Percentiles rank a stretch among this genome's conserved stretches.
Conservation (phyloP, 2,888 invertebrate species). For the Drosophila cracens region DNA sequence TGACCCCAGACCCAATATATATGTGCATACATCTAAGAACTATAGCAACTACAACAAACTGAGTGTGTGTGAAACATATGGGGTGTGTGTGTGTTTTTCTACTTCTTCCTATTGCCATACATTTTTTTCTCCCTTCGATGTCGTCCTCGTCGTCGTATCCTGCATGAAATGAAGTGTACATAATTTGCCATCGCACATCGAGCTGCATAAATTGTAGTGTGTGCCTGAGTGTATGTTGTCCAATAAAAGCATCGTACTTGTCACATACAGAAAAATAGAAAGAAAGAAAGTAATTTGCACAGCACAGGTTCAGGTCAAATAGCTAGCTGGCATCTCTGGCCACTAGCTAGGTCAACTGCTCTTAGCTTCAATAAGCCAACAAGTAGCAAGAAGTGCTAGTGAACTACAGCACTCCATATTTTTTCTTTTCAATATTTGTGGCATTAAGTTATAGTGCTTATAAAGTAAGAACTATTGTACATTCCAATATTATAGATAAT, state of each 20-base stretch:
- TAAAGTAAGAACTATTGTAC: not conserved
- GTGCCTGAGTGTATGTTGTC: conserved; percentile 30
- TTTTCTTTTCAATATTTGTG: not conserved
- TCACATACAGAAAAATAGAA: conserved; percentile 53
- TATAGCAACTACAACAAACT: conserved; percentile 15
- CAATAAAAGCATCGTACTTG: conserved; percentile 74
- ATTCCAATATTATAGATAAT: not conserved
- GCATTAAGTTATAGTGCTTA: not conserved
- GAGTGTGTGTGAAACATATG: conserved; percentile 59
- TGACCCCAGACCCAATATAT: conserved; percentile 53
- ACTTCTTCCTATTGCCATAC: not conserved
- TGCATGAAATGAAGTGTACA: conserved; percentile 72
- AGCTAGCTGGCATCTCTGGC: conserved; percentile 11
- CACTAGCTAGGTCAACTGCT: conserved; percentile 21
- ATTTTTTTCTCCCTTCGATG: not conserved
- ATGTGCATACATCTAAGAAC: conserved; percentile 13
- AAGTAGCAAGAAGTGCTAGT: conserved; percentile 2
- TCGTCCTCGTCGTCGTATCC: conserved; percentile 24
- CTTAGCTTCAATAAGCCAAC: conserved; percentile 23
- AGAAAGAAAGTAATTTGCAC: conserved; percentile 34
- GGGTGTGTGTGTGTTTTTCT: conserved; percentile 27
- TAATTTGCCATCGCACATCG: conserved; percentile 66
- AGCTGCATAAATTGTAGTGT: conserved; percentile 66
- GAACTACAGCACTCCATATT: not conserved
- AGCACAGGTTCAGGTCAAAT: conserved; percentile 33